Conservation (phyloP, 2,113 vertebrate species). For the Gobio gobio region DNA sequence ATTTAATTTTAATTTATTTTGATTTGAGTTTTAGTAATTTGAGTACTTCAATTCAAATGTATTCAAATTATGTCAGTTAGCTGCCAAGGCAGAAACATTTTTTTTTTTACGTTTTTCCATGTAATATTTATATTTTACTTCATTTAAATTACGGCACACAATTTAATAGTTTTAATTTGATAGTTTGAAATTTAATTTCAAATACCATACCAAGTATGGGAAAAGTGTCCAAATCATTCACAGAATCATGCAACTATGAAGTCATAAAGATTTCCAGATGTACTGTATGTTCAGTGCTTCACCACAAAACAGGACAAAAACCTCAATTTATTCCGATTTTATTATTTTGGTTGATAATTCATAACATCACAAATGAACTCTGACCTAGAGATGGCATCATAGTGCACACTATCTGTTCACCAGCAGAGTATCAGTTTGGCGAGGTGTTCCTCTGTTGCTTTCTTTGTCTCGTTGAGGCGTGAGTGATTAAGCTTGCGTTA, state of each 20-base stretch:
- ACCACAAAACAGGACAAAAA: background rate
- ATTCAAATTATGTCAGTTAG: background rate
- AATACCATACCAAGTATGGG: background rate
- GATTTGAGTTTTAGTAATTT: background rate
- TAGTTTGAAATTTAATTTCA: too few relatives aligned
- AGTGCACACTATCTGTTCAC: constrained; percentile 19
- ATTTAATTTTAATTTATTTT: background rate
- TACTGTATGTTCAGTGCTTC: background rate
- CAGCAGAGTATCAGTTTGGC: constrained; percentile 7
- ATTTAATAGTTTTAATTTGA: background rate
- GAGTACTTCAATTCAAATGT: background rate
- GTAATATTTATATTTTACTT: background rate
- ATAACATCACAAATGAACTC: constrained; percentile 54
- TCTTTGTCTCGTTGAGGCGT: constrained; percentile 57
- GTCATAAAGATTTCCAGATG: background rate
- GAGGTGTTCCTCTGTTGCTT: constrained; percentile 31
- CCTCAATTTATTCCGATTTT: background rate
- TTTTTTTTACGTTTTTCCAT: too few relatives aligned
- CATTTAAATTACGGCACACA: background rate
- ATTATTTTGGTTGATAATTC: background rate
- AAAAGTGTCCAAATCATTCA: background rate
- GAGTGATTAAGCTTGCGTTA: constrained; percentile 63
- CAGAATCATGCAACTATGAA: background rate
- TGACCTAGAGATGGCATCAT: constrained; percentile 17
- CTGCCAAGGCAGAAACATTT: background rate